Conservation (phyloP, 2,113 vertebrate genomes). For the Neopipo cinnamomea region DNA sequence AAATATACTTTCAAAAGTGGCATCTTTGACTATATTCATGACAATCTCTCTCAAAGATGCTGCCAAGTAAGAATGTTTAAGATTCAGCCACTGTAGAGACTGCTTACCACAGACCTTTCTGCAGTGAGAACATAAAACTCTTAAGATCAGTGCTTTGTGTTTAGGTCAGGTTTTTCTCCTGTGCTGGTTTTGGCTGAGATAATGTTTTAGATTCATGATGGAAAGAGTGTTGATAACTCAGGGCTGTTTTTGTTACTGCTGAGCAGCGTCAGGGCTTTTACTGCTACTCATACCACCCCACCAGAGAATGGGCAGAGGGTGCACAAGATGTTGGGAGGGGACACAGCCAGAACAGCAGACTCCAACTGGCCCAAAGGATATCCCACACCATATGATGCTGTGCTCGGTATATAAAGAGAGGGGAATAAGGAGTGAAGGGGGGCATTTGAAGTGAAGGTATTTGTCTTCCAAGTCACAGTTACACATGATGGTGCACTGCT, state of each 20-base stretch:
- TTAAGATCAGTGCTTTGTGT: background rate
- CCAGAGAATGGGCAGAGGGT: background rate
- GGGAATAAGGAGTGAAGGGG: background rate
- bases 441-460: accelerated
- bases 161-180: background rate
- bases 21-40: background rate
- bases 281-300: background rate
- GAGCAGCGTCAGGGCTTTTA: background rate
- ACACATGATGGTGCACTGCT: background rate
- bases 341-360: background rate
- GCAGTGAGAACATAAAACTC: background rate
- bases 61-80: background rate
- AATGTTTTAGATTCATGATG: background rate
- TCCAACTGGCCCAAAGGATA: background rate
- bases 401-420: background rate
- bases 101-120: background rate
- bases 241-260: background rate
- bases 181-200: background rate
- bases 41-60: background rate
- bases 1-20: background rate
- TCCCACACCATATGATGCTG: accelerated
- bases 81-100: background rate
- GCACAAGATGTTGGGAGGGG: background rate
- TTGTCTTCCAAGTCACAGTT: background rate
- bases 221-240: background rate